phyloP scores from a whole-genome alignment of 2,113 vertebrate genomes.

The Buteo buteo region DNA sequence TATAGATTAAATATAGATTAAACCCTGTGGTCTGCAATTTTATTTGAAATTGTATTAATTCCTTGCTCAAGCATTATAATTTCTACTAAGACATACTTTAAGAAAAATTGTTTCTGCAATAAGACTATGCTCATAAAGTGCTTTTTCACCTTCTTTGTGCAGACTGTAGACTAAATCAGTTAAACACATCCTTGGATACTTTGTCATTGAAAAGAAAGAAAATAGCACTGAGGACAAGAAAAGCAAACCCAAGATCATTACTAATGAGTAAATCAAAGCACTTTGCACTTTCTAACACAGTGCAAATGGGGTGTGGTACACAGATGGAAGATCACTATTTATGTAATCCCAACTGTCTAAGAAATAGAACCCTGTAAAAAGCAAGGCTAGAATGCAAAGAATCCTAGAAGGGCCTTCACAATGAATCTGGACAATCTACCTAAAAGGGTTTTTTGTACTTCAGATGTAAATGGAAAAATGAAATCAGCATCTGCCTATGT shows the following conservation, averaged over 20 bases:
- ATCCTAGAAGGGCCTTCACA: not conserved
- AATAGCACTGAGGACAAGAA: not conserved
- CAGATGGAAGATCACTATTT: not conserved
- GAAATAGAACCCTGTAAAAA: not conserved
- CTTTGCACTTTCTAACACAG: not conserved
- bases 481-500: not conserved
- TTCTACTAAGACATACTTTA: not conserved
- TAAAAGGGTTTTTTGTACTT: not conserved
- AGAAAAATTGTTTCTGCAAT: not conserved
- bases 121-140: not conserved
- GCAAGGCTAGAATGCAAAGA: not conserved
- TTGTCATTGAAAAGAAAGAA: not conserved
- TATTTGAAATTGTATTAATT: not conserved
- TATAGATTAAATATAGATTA: not conserved
- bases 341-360: not conserved
- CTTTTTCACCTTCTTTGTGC: not conserved
- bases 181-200: not conserved
- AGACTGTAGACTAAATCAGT: not conserved
- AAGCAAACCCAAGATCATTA: not conserved
- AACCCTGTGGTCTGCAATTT: not conserved
- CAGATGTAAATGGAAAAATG: not conserved
- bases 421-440: not conserved
- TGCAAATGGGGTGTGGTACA: not conserved
- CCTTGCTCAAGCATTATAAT: not conserved
- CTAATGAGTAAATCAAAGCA: not conserved